Evolutionary conservation across 2,113 vertebrate genomes (phyloP).

Genomic region (Octodon degus): DNA sequence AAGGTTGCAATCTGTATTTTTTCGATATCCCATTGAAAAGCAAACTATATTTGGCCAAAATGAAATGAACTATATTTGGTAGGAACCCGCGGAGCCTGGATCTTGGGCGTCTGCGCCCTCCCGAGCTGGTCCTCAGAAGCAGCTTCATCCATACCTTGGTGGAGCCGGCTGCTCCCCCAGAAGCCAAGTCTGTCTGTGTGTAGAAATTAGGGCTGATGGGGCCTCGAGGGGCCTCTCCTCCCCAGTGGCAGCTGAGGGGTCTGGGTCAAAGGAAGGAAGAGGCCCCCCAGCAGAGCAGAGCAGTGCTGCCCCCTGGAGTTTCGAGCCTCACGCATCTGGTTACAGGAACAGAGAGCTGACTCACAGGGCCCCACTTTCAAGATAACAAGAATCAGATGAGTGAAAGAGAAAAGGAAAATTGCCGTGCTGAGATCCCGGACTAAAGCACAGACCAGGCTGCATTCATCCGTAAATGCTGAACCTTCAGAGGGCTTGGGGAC

Average conservation of each 20-base stretch:
- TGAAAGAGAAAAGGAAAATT: neutral
- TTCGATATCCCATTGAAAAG: neutral
- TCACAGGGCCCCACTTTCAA: too few species aligned
- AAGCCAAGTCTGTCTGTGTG: neutral
- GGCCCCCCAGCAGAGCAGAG: too few species aligned
- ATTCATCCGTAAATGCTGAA: neutral
- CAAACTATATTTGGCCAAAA: neutral
- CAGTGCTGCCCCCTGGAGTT: too few species aligned
- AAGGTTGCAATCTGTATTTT: neutral
- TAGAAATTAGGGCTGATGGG: neutral
- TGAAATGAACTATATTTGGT: neutral
- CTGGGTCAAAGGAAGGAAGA: too few species aligned
- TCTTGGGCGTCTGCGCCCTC: neutral
- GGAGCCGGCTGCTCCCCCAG: neutral
- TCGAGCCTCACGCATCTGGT: neutral
- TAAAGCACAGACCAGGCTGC: neutral
- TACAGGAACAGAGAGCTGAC: too few species aligned
- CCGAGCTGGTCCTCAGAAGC: neutral
- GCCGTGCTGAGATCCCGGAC: neutral
- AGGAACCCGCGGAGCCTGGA: neutral
- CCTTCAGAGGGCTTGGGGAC: neutral
- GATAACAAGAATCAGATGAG: too few species aligned
- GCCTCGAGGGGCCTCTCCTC: neutral
- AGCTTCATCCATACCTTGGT: neutral
- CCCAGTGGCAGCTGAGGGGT: neutral